phyloP scores from a whole-genome alignment of 1,140 invertebrate genomes.

The Brachystomella parvula region DNA sequence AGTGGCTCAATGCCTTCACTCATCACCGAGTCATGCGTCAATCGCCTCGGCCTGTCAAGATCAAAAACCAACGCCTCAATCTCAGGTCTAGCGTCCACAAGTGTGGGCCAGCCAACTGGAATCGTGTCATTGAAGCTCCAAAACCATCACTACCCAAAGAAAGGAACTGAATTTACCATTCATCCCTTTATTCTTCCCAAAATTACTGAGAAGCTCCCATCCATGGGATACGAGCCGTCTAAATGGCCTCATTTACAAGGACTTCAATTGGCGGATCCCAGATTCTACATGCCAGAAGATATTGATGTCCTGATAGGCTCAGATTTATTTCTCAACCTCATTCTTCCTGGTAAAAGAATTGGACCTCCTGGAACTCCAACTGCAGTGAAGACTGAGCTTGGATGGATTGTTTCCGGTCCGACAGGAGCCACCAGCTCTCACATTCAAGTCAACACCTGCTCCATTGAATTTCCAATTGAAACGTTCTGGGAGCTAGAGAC shows the following conservation, averaged over 20 bases:
- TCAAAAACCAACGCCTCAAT: no score
- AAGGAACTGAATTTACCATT: neutral
- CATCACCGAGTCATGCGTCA: neutral
- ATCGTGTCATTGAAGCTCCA: no score
- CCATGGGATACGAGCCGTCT: neutral
- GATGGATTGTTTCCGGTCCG: constrained; percentile 14
- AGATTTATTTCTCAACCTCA: neutral
- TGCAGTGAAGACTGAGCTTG: constrained; percentile 3
- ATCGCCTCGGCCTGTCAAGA: neutral
- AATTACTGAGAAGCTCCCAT: neutral
- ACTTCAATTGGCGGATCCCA: neutral
- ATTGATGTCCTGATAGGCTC: constrained; percentile 11
- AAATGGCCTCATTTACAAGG: neutral
- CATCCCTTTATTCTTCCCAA: neutral
- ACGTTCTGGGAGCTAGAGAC: constrained; percentile 41
- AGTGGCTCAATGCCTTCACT: neutral
- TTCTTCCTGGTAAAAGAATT: neutral
- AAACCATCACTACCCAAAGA: neutral
- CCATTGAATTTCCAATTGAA: constrained; percentile 19
- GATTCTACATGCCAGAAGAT: neutral
- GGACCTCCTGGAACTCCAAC: neutral
- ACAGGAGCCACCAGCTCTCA: neutral
- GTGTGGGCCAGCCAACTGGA: neutral
- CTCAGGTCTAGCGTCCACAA: neutral
- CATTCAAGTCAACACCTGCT: neutral